Evolutionary conservation across 2,797 vertebrate genomes (phyloP).

Genomic region (Anisognathus igniventris): DNA sequence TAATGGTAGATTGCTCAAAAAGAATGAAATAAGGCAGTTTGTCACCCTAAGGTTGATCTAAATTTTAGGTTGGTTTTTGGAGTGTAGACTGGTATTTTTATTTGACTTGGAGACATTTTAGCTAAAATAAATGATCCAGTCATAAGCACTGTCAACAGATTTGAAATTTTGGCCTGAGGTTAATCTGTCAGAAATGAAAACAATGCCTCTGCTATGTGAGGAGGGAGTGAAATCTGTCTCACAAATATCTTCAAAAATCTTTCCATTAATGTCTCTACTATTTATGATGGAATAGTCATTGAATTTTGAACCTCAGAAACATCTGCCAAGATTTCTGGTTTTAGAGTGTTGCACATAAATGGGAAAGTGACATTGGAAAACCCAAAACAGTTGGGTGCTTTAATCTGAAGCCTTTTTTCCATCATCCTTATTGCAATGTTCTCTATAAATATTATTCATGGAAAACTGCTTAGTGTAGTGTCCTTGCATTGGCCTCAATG

Average conservation of each 20-base stretch:
- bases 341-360: not conserved
- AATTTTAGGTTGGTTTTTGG: not conserved
- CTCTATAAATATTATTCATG: not conserved
- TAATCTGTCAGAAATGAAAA: not conserved
- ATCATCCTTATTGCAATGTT: not conserved
- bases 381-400: not conserved
- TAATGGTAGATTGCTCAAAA: not conserved
- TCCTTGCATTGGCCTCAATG: not conserved
- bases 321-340: not conserved
- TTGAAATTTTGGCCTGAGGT: not conserved
- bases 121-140: not conserved
- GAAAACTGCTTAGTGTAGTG: not conserved
- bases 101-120: not conserved
- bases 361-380: not conserved
- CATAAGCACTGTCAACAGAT: not conserved
- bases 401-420: not conserved
- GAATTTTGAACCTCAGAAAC: slow-evolving; percentile 4
- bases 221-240: not conserved
- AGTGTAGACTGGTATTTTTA: not conserved
- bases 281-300: not conserved
- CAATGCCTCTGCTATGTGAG: not conserved
- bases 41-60: not conserved
- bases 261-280: not conserved
- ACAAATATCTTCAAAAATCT: not conserved
- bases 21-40: not conserved